phyloP scores from a whole-genome alignment of 2,113 vertebrate genomes.

The Chascanopsetta lugubris region DNA sequence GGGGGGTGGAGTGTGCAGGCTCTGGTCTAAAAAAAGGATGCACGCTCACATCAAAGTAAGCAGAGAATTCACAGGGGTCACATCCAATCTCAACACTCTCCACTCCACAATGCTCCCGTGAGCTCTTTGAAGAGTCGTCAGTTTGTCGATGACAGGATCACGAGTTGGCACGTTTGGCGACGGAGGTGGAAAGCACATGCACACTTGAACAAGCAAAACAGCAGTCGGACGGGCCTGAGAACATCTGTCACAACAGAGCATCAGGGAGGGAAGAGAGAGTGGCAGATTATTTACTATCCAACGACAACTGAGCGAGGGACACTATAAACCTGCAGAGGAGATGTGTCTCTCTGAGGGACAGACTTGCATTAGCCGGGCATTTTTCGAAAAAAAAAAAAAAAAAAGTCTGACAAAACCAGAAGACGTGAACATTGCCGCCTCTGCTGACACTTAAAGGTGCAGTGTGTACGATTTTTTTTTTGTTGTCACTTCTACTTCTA shows the following conservation, averaged over 20 bases:
- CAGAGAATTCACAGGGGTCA: constrained; percentile 45
- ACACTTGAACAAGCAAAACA: constrained; percentile 24
- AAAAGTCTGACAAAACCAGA: neutral
- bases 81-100: constrained; percentile 44
- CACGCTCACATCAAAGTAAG: constrained; percentile 52
- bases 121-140: constrained; percentile 47
- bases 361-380: neutral
- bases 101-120: constrained; percentile 22
- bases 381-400: too few relatives aligned
- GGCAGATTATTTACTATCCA: constrained; percentile 33
- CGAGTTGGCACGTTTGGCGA: constrained; percentile 45
- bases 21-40: constrained; percentile 33
- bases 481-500: constrained; percentile 3
- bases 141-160: constrained; percentile 56
- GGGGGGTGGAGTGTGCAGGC: constrained; percentile 31
- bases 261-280: constrained; percentile 9
- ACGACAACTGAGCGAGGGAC: constrained; percentile 27
- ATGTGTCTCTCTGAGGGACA: constrained; percentile 1
- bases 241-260: constrained; percentile 38
- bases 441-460: neutral
- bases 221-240: constrained; percentile 38
- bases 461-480: too few relatives aligned
- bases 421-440: neutral
- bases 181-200: constrained; percentile 48
- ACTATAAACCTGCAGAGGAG: constrained; percentile 15